Evolutionary conservation across 2,888 invertebrate species (phyloP), one percentile per base, ranked within the genome.

Genomic region (Gymnosoma rotundatum): DNA sequence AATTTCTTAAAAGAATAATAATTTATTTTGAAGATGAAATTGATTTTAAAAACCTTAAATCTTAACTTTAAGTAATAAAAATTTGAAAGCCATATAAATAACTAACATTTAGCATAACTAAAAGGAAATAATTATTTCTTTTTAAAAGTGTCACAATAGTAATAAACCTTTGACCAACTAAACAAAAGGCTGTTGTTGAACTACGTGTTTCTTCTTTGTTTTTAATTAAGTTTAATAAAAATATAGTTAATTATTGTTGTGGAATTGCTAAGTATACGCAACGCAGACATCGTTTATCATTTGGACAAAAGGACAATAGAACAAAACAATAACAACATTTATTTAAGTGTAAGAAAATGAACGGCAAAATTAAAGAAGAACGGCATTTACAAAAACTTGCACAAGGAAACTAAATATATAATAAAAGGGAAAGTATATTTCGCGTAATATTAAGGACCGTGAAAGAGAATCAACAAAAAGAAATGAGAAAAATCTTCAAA

Each of bases 261-360:
- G 74, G 80, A 78, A 78, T 81, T 74, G 69, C 74, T 78, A 84
- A 84, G 81, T 78, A 81, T 78, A 69, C 81, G 78, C 73, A 64
- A 84, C 81, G 66, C 74, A 84, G 84, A 84, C 84, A 78, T 84
- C 84, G 70, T 84, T 84, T 84, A 76, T 84, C 84, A 81, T 81
- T 81, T 81, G 81, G 81, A 84, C 81, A 84, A 84, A 81, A 81
- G 84, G 64, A 84, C 78, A 84, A 84, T 84, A 70, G 81, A 73
- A 81, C 81, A 84, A 78, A 78, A 84, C 81, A 84, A n/a, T n/a
- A n/a, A 81, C 73, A 84, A 84, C 81, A 84, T 84, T 84, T 84
- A 84, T 84, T 83, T 74, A 76, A 80, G 67, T 84, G 81, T 78
- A 78, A 81, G 78, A 78, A 76, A 83, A 82, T 70, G 58, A 78